Evolutionary conservation across 2,797 vertebrate species (phyloP), one percentile per base, ranked within the genome.

Genomic region (Tenualosa ilisha): DNA sequence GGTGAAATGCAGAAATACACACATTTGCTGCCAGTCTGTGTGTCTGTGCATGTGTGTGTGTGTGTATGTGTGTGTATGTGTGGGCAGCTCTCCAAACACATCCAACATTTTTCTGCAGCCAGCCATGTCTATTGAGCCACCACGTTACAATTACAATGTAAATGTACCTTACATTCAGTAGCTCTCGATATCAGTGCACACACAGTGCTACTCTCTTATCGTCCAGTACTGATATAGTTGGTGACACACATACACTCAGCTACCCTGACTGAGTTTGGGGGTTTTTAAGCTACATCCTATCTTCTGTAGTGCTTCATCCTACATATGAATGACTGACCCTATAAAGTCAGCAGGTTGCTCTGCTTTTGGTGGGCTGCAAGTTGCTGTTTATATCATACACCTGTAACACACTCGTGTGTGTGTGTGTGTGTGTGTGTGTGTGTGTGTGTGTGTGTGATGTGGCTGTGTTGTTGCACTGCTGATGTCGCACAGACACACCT

Each of bases 401-500:
- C 59, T 63, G 22, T 24, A 59, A 22, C 56, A 59, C 56, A 3
- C 54, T 59, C 22, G 46, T 46, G 46, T 46, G 46, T 46, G 3
- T 46, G 46, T 46, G 46, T 46, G 46, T 46, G 46, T 46, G 46
- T 46, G 46, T 46, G 43, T 46, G 43, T 46, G 46, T 46, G 46
- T 46, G 46, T 46, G 3, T 46, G 46, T 46, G 46, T 46, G 46
- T 46, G 46, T 46, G 46, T 46, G 46, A 2, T 46, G 46, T 46
- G 46, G 3, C n/a, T 24, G 59, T 59, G 59, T 63, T 9, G 65
- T 40, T 31, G 63, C 22, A 15, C 8, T 68, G 8, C 24, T 17
- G 26, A 85, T 91, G 24, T 12, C 9, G 24, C 31, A 37, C 65
- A 15, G 65, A 72, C 90, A 65, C 92, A 99, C 98, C 96, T 98